Percentiles rank a stretch among this genome's conserved stretches.
These are phyloP conservation scores for Entosphenus tridentatus DNA, from an alignment of 2,113 vertebrate genomes.

Conservation along the genomic window DNA sequence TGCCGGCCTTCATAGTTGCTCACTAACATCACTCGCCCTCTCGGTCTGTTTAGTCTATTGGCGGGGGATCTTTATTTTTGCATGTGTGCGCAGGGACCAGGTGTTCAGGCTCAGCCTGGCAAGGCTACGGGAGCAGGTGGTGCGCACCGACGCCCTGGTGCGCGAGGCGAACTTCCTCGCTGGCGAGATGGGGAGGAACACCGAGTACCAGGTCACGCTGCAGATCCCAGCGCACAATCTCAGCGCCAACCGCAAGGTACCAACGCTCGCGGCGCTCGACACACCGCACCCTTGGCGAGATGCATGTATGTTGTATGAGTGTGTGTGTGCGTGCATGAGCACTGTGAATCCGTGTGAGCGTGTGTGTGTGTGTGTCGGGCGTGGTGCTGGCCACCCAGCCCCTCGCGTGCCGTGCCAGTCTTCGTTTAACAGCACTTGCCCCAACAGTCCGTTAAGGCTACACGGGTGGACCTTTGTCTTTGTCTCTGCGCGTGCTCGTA, in stretches of 20 bases:
- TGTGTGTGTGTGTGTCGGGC: background rate
- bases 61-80: too few relatives aligned
- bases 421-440: too few relatives aligned
- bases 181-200: constrained; percentile 76
- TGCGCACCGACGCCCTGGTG: constrained; percentile 78
- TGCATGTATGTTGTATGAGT: background rate
- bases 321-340: background rate
- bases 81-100: constrained; percentile 37
- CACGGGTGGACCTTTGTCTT: background rate
- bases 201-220: constrained; percentile 88
- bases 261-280: background rate
- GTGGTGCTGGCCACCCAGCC: too few relatives aligned
- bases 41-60: too few relatives aligned
- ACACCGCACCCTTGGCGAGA: background rate
- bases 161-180: constrained; percentile 84
- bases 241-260: constrained; percentile 91
- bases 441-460: background rate
- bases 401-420: too few relatives aligned
- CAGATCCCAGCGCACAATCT: constrained; percentile 92
- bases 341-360: background rate
- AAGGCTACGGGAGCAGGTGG: constrained; percentile 73
- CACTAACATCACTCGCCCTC: too few relatives aligned
- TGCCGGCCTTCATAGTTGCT: too few relatives aligned
- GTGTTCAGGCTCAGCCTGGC: constrained; percentile 79
- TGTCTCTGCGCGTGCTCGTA: background rate